Evolutionary conservation across 2,113 vertebrate species (phyloP).

Genomic region (Lophura nycthemera): DNA sequence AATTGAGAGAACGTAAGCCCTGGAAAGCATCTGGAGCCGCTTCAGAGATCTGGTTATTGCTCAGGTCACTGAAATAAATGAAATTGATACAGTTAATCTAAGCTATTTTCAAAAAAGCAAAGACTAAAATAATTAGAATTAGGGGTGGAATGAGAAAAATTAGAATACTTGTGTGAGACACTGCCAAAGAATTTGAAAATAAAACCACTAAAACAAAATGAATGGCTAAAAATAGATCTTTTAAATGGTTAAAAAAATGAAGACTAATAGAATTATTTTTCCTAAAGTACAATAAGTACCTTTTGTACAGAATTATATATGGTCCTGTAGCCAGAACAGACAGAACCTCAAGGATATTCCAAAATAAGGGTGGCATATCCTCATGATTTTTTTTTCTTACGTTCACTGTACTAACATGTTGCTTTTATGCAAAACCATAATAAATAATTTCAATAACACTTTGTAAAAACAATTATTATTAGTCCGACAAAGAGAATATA

Average conservation of each 20-base stretch:
- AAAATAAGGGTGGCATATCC: not conserved
- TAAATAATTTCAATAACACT: not conserved
- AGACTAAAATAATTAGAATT: not conserved
- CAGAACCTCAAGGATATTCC: not conserved
- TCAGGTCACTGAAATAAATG: constrained; percentile 88
- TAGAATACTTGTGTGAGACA: not conserved
- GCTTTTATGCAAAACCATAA: not conserved
- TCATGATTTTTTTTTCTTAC: not conserved
- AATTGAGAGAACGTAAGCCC: constrained; percentile 96
- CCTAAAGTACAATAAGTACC: not conserved
- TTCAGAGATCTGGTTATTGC: constrained; percentile 99
- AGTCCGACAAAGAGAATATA: not conserved
- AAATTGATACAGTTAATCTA: constrained; percentile 26
- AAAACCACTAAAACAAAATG: not conserved
- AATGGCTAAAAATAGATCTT: not conserved
- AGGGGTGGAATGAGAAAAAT: not conserved
- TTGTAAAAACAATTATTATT: not conserved
- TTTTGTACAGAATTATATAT: not conserved
- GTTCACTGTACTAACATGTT: not conserved
- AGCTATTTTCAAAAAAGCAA: not conserved
- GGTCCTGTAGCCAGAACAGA: not conserved
- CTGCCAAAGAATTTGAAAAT: not conserved
- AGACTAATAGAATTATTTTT: not conserved
- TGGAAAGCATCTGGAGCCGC: constrained; percentile 95
- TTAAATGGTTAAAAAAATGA: not conserved